Percentiles rank a stretch among this genome's conserved stretches.
These are phyloP conservation scores for Pipistrellus nathusii DNA, from an alignment of 2,797 vertebrate species.

Conservation along the genomic window DNA sequence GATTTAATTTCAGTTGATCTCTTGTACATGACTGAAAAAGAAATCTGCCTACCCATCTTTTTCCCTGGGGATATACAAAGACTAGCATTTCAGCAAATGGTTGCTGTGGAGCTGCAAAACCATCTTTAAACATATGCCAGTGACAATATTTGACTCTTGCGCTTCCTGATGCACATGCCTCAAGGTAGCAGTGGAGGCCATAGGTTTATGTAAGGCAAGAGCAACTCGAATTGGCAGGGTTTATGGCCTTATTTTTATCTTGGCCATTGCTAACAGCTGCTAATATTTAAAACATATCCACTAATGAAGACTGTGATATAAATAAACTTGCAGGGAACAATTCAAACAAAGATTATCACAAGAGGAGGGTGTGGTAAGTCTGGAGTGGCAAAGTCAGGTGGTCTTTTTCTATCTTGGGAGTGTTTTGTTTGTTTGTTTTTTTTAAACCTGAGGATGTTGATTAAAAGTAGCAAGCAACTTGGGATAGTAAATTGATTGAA, in stretches of 20 bases:
- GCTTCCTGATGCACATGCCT: slow-evolving; percentile 51
- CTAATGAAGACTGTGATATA: slow-evolving; percentile 73
- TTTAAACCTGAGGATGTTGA: slow-evolving; percentile 56
- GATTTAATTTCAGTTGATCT: not conserved
- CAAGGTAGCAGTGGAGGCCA: slow-evolving; percentile 6
- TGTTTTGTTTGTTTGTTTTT: slow-evolving; percentile 62
- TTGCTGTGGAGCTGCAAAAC: not conserved
- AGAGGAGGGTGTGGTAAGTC: not conserved
- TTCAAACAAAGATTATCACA: slow-evolving; percentile 54
- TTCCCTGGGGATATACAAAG: slow-evolving; percentile 31
- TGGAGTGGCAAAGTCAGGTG: slow-evolving; percentile 61
- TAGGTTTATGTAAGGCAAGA: slow-evolving; percentile 67
- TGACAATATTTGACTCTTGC: slow-evolving; percentile 26
- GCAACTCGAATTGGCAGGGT: slow-evolving; percentile 74
- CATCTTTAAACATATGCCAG: not conserved
- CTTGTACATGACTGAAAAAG: not conserved
- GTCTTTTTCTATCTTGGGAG: slow-evolving; percentile 21
- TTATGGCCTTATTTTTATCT: slow-evolving; percentile 70
- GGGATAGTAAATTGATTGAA: slow-evolving; percentile 45
- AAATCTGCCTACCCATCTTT: not conserved
- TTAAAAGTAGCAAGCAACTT: slow-evolving; percentile 76
- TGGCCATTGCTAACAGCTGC: slow-evolving; percentile 70
- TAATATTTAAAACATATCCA: slow-evolving; percentile 78
- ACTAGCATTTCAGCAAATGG: slow-evolving; percentile 47
- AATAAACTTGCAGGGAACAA: slow-evolving; percentile 64